A percentile compares a stretch with the other conserved stretches of the same genome.
Conservation (phyloP, 2,113 vertebrate species). For the Crocuta crocuta region DNA sequence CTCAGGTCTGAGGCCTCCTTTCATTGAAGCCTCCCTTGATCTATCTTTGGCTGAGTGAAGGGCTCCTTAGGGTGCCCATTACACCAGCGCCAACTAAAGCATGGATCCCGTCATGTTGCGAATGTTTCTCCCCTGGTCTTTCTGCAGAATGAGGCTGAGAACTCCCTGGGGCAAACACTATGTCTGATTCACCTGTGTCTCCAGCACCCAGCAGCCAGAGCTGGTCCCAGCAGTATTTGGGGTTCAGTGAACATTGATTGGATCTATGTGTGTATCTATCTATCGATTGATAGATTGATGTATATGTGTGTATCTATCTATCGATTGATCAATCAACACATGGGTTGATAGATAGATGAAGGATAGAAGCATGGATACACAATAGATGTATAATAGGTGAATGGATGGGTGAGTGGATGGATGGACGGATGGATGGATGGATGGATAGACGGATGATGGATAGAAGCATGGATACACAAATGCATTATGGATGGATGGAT, state of each 20-base stretch:
- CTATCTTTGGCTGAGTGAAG: neutral
- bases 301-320: no score
- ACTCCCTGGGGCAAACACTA: neutral
- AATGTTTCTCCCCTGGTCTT: neutral
- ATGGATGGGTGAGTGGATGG: no score
- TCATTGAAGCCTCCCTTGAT: neutral
- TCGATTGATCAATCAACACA: no score
- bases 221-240: neutral
- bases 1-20: neutral
- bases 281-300: no score
- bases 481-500: neutral
- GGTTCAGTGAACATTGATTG: neutral
- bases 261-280: no score
- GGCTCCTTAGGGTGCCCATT: neutral
- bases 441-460: no score
- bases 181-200: neutral
- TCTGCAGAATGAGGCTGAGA: neutral
- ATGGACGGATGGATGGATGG: neutral
- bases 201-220: neutral
- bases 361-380: no score
- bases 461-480: rapidly evolving
- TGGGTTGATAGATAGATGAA: no score
- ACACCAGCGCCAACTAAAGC: neutral
- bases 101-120: rapidly evolving
- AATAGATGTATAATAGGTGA: no score